phyloP scores from a whole-genome alignment of 2,113 vertebrate genomes.

The Indicator maculatus region DNA sequence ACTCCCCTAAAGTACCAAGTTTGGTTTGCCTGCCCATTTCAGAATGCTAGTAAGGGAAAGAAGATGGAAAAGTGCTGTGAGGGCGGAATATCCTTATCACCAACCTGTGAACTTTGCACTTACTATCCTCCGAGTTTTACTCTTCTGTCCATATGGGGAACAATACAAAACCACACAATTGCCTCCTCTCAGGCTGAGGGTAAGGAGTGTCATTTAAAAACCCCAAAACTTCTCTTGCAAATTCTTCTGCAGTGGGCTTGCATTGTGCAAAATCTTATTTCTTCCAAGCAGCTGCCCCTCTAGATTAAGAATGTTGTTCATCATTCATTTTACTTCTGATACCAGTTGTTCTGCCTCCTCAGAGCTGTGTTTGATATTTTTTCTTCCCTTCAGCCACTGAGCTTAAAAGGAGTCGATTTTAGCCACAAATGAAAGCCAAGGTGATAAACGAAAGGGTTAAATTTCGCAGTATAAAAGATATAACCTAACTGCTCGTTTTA shows the following conservation, averaged over 20 bases:
- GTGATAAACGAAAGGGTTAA: not conserved
- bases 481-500: not conserved
- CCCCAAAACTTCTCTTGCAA: not conserved
- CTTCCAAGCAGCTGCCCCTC: not conserved
- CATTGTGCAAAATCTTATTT: not conserved
- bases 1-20: not conserved
- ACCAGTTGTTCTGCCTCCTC: not conserved
- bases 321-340: not conserved
- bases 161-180: not conserved
- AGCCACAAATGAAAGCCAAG: not conserved
- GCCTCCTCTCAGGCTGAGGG: not conserved
- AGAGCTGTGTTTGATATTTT: not conserved
- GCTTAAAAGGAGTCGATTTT: not conserved
- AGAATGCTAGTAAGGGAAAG: not conserved
- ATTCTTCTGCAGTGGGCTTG: not conserved
- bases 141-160: not conserved
- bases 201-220: not conserved
- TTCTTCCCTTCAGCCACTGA: not conserved
- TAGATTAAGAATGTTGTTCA: not conserved
- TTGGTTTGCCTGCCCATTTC: not conserved
- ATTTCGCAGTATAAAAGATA: not conserved
- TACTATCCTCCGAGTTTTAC: constrained; percentile 32
- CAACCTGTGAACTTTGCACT: constrained; percentile 52
- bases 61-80: not conserved
- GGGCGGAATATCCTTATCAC: constrained; percentile 33